A percentile compares a stretch with the other conserved stretches of the same genome.
Conservation (phyloP, 1,140 invertebrate species). For the Eurosta solidaginis region DNA sequence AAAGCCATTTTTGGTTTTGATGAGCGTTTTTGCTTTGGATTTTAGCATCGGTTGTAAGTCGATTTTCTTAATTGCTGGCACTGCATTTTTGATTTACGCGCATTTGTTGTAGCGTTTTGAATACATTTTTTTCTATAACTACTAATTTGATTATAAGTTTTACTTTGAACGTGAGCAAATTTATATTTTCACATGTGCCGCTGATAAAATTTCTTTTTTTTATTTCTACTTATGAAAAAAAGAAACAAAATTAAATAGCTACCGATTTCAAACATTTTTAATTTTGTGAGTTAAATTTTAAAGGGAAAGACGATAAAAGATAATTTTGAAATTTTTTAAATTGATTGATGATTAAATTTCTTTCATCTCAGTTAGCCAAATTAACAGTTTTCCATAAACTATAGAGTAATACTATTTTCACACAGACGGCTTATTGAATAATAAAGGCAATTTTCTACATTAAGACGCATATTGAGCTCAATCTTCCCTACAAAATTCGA, state of each 20-base stretch:
- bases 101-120: not conserved
- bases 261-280: not conserved
- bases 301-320: no score
- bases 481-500: no score
- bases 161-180: not conserved
- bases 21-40: not conserved
- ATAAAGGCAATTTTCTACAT: no score
- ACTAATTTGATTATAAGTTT: no score
- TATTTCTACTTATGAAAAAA: not conserved
- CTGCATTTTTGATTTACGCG: not conserved
- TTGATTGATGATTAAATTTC: no score
- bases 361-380: not conserved
- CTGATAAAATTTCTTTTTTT: not conserved
- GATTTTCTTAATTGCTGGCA: conserved; percentile 15
- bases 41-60: not conserved
- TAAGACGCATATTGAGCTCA: no score
- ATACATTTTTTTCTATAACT: not conserved
- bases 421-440: no score
- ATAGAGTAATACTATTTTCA: no score
- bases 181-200: not conserved
- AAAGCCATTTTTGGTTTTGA: not conserved
- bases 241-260: no score
- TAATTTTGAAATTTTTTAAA: no score
- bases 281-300: no score
- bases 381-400: no score